phyloP scores from a whole-genome alignment of 2,888 invertebrate genomes.

The Pseudoips prasinana region DNA sequence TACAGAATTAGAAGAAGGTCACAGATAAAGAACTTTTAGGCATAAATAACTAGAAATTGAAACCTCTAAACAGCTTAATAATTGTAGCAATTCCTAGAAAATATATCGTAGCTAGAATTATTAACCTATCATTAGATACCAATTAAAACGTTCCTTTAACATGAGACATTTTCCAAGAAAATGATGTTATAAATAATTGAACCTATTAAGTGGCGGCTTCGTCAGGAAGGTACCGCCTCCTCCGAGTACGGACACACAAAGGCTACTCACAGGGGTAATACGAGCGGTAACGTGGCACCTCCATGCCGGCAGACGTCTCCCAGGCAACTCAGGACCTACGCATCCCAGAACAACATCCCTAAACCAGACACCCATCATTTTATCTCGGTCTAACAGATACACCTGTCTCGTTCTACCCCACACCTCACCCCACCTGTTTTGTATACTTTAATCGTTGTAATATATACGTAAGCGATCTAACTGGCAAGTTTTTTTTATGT shows the following conservation, averaged over 20 bases:
- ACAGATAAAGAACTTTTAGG: too few species aligned
- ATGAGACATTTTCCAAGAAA: too few species aligned
- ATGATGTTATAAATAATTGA: too few species aligned
- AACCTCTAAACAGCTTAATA: too few species aligned
- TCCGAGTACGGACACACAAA: slow-evolving; percentile 18
- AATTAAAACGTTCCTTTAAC: too few species aligned
- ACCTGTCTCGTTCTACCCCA: slow-evolving; percentile 43
- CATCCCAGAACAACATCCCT: slow-evolving; percentile 48
- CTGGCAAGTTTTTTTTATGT: slow-evolving; percentile 44
- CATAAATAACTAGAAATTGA: too few species aligned
- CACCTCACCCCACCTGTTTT: slow-evolving; percentile 54
- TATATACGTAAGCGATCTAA: slow-evolving; percentile 53
- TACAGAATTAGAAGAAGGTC: too few species aligned
- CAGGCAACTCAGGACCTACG: slow-evolving; percentile 67
- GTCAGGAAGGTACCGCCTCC: slow-evolving; percentile 7
- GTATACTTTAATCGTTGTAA: slow-evolving; percentile 37
- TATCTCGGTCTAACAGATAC: slow-evolving; percentile 20
- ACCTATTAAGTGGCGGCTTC: too few species aligned
- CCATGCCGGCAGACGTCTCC: slow-evolving; percentile 75
- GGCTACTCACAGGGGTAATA: slow-evolving; percentile 75
- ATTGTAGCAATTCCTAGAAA: too few species aligned
- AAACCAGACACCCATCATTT: slow-evolving; percentile 33
- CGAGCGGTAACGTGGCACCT: slow-evolving; percentile 77
- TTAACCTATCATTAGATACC: too few species aligned
- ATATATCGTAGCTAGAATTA: too few species aligned